phyloP scores from a whole-genome alignment of 1,140 invertebrate genomes.

The Hypothenemus hampei region DNA sequence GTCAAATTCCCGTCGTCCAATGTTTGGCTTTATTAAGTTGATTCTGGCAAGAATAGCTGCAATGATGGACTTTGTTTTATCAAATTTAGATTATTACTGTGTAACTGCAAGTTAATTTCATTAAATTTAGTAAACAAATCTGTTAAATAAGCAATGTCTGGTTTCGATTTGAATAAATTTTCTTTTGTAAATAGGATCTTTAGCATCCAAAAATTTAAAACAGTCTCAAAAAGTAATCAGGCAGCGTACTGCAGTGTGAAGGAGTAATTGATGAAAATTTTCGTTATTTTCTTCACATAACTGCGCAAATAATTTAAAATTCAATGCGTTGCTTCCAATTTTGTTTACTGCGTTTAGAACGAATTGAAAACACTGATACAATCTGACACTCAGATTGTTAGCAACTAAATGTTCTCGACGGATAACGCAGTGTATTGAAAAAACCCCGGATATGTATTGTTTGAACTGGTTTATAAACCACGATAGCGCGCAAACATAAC shows the following conservation, averaged over 20 bases:
- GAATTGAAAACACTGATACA: conserved; percentile 18
- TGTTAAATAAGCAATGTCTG: conserved; percentile 16
- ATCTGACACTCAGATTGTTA: conserved; percentile 18
- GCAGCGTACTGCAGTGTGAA: conserved; percentile 31
- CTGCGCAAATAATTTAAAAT: conserved; percentile 43
- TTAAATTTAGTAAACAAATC: conserved; percentile 15
- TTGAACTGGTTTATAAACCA: conserved; percentile 23
- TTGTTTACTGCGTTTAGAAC: conserved; percentile 37
- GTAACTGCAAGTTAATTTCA: no score
- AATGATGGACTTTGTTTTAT: no score
- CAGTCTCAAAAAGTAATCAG: neutral
- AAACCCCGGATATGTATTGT: neutral
- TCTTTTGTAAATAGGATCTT: neutral
- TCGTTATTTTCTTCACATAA: conserved; percentile 45
- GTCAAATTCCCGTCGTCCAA: no score
- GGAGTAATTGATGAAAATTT: conserved; percentile 41
- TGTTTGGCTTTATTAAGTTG: no score
- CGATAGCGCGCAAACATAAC: conserved; percentile 32
- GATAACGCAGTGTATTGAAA: conserved; percentile 13
- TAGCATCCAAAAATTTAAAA: neutral
- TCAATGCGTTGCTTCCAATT: conserved; percentile 39
- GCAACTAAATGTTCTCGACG: conserved; percentile 12
- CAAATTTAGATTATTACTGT: no score
- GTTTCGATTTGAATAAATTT: conserved; percentile 4
- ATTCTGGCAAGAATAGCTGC: no score